phyloP scores from a whole-genome alignment of 2,797 vertebrate species.

The Masticophis lateralis region DNA sequence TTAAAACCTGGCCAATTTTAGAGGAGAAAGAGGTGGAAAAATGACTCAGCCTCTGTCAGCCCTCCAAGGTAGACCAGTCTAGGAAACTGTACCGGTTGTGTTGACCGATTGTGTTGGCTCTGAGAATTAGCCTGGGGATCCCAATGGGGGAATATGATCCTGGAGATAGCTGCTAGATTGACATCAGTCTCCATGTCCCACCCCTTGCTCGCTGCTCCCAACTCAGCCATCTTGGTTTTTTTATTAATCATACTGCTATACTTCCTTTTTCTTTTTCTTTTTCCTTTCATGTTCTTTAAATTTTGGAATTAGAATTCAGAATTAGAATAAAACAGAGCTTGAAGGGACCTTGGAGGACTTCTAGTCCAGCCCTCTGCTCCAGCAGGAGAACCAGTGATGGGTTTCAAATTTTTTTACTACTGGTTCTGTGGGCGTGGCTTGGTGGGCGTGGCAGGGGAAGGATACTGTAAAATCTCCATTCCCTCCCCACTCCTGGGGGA shows the following conservation, averaged over 20 bases:
- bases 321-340: too few relatives aligned
- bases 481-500: too few relatives aligned
- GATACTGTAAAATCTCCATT: too few relatives aligned
- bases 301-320: neutral
- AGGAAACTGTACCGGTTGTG: neutral
- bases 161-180: neutral
- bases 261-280: neutral
- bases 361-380: too few relatives aligned
- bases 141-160: neutral
- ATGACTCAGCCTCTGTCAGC: neutral
- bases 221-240: fast-evolving
- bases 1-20: neutral
- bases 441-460: too few relatives aligned
- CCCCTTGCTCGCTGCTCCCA: neutral
- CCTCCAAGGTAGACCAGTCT: neutral
- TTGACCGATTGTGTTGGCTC: neutral
- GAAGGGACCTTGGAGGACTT: too few relatives aligned
- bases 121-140: neutral
- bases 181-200: neutral
- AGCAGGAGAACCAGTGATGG: too few relatives aligned
- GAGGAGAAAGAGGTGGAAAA: neutral
- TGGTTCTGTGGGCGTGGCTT: too few relatives aligned
- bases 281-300: neutral
- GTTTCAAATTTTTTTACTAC: too few relatives aligned
- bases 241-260: neutral